Percentiles rank a stretch among this genome's conserved stretches.
Conservation (phyloP, 1,140 invertebrate genomes). For the Panagrolaimus sp. region DNA sequence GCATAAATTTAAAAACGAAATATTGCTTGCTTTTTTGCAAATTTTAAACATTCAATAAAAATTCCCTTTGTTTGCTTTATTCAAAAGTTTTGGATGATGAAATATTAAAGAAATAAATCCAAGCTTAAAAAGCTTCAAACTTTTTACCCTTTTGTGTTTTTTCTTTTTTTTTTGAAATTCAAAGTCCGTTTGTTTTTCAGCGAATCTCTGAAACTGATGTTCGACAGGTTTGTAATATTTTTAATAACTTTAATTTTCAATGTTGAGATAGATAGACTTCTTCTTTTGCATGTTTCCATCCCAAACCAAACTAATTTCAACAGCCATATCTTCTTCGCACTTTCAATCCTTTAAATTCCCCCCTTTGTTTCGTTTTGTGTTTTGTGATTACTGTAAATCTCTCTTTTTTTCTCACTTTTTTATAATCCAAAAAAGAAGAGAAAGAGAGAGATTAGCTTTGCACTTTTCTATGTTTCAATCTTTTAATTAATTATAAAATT, state of each 20-base stretch:
- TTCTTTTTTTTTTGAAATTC: background rate
- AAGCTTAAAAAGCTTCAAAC: too few species aligned
- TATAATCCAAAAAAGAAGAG: too few species aligned
- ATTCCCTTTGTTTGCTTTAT: background rate
- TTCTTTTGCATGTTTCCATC: too few species aligned
- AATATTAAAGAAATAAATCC: background rate
- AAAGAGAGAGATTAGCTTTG: background rate
- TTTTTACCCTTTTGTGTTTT: too few species aligned
- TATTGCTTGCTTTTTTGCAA: background rate
- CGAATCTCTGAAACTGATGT: constrained; percentile 59
- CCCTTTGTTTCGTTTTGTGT: background rate
- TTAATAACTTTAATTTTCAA: too few species aligned
- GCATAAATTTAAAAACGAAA: too few species aligned
- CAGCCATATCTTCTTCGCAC: background rate
- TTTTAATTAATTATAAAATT: too few species aligned
- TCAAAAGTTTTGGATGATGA: background rate
- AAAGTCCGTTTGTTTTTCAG: constrained; percentile 44
- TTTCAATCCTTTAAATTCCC: background rate
- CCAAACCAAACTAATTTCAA: background rate
- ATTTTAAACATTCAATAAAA: background rate
- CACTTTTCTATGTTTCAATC: too few species aligned
- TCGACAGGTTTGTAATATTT: constrained; percentile 50
- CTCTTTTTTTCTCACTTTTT: too few species aligned
- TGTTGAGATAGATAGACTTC: too few species aligned
- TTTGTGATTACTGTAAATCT: background rate